Conservation (phyloP, 1,140 invertebrate genomes). For the Daktulosphaira vitifoliae region DNA sequence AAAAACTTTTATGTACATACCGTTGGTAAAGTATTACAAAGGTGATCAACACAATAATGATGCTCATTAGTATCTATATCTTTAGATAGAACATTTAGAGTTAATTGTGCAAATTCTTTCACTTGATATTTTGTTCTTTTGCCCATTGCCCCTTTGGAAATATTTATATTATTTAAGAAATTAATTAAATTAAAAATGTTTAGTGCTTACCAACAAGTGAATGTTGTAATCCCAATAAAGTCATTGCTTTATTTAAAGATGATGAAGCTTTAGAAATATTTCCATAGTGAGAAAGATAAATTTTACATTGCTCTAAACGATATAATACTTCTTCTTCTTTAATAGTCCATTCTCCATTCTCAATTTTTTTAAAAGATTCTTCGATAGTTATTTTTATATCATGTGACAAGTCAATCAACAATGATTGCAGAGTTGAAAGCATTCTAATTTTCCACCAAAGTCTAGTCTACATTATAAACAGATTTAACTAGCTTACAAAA, state of each 20-base stretch:
- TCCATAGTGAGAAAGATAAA: slow-evolving; percentile 60
- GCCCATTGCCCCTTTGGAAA: slow-evolving; percentile 60
- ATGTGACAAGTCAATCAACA: slow-evolving; percentile 62
- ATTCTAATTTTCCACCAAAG: slow-evolving; percentile 67
- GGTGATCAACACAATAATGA: slow-evolving; percentile 45
- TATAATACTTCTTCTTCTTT: slow-evolving; percentile 53
- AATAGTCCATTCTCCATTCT: slow-evolving; percentile 44
- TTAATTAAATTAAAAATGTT: neutral
- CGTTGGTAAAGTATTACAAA: slow-evolving; percentile 48
- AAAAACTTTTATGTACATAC: slow-evolving; percentile 32
- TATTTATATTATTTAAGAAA: slow-evolving; percentile 8
- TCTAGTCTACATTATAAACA: slow-evolving; percentile 45
- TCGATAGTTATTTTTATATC: slow-evolving; percentile 55
- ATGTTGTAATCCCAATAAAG: slow-evolving; percentile 58
- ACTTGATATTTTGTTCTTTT: slow-evolving; percentile 83
- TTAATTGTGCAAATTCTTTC: slow-evolving; percentile 69
- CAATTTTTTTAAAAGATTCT: slow-evolving; percentile 49
- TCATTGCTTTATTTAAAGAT: slow-evolving; percentile 54
- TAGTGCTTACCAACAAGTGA: slow-evolving; percentile 46
- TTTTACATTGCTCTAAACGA: slow-evolving; percentile 63
- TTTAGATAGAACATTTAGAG: slow-evolving; percentile 54
- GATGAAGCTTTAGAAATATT: slow-evolving; percentile 59
- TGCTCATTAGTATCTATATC: slow-evolving; percentile 42
- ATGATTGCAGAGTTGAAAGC: slow-evolving; percentile 61
- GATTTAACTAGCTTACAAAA: slow-evolving; percentile 40